phyloP scores from a whole-genome alignment of 2,888 invertebrate genomes.

The Orthosia incerta region DNA sequence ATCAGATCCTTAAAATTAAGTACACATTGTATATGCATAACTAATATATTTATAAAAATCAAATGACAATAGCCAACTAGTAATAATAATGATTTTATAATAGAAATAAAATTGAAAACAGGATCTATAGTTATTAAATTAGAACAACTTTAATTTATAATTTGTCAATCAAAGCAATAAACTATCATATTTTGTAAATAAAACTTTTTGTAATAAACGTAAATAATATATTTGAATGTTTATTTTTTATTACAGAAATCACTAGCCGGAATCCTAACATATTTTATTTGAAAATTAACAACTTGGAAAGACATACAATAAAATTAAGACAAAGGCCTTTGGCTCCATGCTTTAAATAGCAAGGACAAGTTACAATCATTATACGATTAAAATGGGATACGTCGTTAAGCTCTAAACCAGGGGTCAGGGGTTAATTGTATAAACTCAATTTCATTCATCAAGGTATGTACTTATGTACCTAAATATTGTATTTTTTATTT shows the following conservation, averaged over 20 bases:
- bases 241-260: constrained; percentile 3
- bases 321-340: background rate
- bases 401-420: no score
- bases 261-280: background rate
- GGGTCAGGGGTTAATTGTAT: no score
- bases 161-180: constrained; percentile 4
- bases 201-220: constrained; percentile 24
- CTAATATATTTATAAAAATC: constrained; percentile 25
- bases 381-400: background rate
- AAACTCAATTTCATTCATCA: no score
- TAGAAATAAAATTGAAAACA: background rate
- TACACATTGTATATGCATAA: constrained; percentile 73
- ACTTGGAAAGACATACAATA: background rate
- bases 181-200: constrained; percentile 16
- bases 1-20: constrained; percentile 70
- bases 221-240: constrained; percentile 15
- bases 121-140: background rate
- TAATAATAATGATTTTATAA: background rate
- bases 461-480: no score
- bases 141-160: background rate
- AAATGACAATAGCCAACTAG: constrained; percentile 5
- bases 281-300: background rate
- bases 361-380: background rate
- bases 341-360: background rate
- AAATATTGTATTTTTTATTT: no score